Evolutionary conservation across 2,113 vertebrate genomes (phyloP).

Genomic region (Antechinus flavipes): DNA sequence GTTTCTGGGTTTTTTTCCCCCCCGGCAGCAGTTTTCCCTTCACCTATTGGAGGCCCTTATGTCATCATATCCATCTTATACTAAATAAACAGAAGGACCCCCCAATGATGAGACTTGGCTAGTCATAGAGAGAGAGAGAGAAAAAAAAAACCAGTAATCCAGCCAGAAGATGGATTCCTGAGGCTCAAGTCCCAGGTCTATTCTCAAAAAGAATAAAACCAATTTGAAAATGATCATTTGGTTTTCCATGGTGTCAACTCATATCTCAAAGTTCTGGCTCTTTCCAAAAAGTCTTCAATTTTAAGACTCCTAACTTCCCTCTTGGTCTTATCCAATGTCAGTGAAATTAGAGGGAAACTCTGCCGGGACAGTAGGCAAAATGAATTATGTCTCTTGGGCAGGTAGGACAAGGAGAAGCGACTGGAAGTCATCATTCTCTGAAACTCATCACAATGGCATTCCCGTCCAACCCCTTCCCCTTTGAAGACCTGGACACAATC

Average conservation of each 20-base stretch:
- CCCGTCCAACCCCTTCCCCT: conserved; percentile 30
- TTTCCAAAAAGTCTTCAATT: conserved; percentile 34
- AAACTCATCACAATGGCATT: background rate
- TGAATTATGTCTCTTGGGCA: background rate
- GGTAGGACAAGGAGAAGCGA: background rate
- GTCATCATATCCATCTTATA: conserved; percentile 56
- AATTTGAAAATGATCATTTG: background rate
- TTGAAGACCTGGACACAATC: conserved; percentile 45
- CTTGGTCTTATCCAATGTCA: background rate
- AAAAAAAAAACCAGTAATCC: background rate
- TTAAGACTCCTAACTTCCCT: background rate
- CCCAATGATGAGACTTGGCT: conserved; percentile 21
- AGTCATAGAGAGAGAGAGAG: background rate
- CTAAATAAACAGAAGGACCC: conserved; percentile 32
- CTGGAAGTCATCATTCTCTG: conserved; percentile 13
- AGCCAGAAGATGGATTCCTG: conserved; percentile 13
- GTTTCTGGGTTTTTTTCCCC: background rate
- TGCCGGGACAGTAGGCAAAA: background rate
- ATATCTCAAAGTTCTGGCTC: conserved; percentile 25
- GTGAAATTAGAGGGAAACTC: background rate
- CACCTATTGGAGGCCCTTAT: conserved; percentile 50
- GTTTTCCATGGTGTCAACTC: conserved; percentile 34
- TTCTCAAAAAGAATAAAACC: conserved; percentile 22
- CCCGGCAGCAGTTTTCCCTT: conserved; percentile 53
- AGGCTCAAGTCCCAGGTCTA: conserved; percentile 13